Base-by-base conservation (phyloP, 2,113 vertebrate species). In the Neoarius graeffei region DNA sequence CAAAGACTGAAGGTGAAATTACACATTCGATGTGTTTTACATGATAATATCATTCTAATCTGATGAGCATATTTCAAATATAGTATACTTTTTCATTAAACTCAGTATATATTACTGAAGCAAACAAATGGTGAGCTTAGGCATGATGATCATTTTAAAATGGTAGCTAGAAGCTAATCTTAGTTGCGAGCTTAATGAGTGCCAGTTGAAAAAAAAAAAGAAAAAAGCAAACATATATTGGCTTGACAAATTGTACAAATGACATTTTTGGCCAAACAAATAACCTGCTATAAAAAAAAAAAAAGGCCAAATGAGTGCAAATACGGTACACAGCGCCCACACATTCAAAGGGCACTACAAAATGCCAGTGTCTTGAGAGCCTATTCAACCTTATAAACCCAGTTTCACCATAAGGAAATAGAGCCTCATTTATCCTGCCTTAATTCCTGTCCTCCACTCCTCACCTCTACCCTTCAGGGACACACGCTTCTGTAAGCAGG, bases 401-500 rank as follows among this genome's bases (percentile, higher is more conserved):
- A 59, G 66, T 77, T 82, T 69, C n/a, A 79, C 74, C 14, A 73
- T 67, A 71, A 81, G 74, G 86, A 94, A 90, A 89, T 89, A 90
- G 90, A 87, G 85, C 62, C 92, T 89, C 88, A 67, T 87, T 91
- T 91, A 90, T 67, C 84, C 87, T 42, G 59, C 48, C 27, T 81
- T 74, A 66, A 83, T 89, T 92, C 87, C 76, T 66, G 69, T 90
- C 89, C 48, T 89, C 83, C 90, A 92, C 57, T 81, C 80, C 60
- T 35, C 80, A 81, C 57, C 57, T 81, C 56, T 60, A 81, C 80
- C 57, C 57, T 91, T 85, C 87, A 85, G 89, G 86, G 89, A 71
- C 84, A 80, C 66, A 56, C 62, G 23, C 79, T 57, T 54, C 54
- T 50, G 50, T 30, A 80, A 74, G n/a, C 83, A 84, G 64, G 23